phyloP scores from a whole-genome alignment of 2,113 vertebrate genomes.

The Lates calcarifer region DNA sequence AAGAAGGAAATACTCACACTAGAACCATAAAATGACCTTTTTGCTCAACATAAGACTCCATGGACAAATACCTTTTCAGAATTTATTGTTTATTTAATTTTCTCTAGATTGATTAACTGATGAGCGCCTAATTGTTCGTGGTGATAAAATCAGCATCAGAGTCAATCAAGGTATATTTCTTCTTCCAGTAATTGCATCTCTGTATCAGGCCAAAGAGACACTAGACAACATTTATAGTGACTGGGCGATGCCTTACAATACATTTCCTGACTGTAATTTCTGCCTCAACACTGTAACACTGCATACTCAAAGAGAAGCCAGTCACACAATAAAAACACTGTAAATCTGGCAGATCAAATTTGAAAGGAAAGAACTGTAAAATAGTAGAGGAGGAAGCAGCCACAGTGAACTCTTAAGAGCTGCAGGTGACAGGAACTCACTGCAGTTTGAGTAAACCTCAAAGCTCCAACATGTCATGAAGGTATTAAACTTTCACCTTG shows the following conservation, averaged over 20 bases:
- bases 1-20: not conserved
- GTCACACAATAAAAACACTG: not conserved
- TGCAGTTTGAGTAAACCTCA: constrained; percentile 7
- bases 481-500: not conserved
- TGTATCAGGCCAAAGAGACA: not conserved
- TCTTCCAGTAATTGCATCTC: not conserved
- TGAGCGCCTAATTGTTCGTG: not conserved
- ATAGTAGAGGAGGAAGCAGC: not conserved
- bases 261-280: not conserved
- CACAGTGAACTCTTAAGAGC: not conserved
- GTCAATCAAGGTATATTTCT: not conserved
- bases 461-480: not conserved
- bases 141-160: not conserved
- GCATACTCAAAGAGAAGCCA: not conserved
- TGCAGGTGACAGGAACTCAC: not conserved
- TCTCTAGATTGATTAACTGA: not conserved
- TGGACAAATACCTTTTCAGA: not conserved
- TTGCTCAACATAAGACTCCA: not conserved
- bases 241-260: not conserved
- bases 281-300: not conserved
- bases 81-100: not conserved
- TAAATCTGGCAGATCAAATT: constrained; percentile 12
- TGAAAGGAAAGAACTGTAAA: not conserved
- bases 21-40: not conserved
- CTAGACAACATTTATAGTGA: no score